Evolutionary conservation across 1,140 invertebrate species (phyloP).

Genomic region (Probaryconus sp.): DNA sequence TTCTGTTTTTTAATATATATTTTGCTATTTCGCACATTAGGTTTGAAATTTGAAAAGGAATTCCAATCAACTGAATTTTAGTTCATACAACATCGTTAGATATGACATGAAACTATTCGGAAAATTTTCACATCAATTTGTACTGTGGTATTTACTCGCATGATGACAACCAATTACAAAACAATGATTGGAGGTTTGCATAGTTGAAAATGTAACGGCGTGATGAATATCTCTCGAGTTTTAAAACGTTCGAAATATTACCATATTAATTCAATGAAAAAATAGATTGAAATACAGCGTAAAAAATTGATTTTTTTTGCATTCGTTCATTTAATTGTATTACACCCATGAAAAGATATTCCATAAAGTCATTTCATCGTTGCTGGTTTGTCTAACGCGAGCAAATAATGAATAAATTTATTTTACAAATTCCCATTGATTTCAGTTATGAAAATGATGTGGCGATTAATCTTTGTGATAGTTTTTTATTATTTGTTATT

Average conservation of each 20-base stretch:
- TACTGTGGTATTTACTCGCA: conserved; percentile 55
- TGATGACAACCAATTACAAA: conserved; percentile 59
- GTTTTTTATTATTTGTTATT: too few relatives aligned
- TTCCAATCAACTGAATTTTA: conserved; percentile 61
- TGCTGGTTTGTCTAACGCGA: too few relatives aligned
- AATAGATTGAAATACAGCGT: conserved; percentile 21
- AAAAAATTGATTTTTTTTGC: conserved; percentile 20
- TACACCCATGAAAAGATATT: neutral
- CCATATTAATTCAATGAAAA: conserved; percentile 46
- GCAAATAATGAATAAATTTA: too few relatives aligned
- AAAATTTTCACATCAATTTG: conserved; percentile 59
- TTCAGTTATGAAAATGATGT: too few relatives aligned
- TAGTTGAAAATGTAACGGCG: conserved; percentile 52
- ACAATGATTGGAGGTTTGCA: conserved; percentile 58
- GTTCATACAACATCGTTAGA: conserved; percentile 55
- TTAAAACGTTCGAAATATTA: conserved; percentile 44
- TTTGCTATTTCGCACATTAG: conserved; percentile 50
- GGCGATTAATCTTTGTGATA: too few relatives aligned
- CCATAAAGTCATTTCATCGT: too few relatives aligned
- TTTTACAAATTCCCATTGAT: too few relatives aligned
- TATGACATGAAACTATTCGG: conserved; percentile 61
- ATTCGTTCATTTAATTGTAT: conserved; percentile 23
- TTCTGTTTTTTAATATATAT: conserved; percentile 30
- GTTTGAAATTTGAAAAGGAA: conserved; percentile 57
- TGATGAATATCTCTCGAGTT: conserved; percentile 49